Conservation (phyloP, 2,113 vertebrate species). For the Theristicus caerulescens region DNA sequence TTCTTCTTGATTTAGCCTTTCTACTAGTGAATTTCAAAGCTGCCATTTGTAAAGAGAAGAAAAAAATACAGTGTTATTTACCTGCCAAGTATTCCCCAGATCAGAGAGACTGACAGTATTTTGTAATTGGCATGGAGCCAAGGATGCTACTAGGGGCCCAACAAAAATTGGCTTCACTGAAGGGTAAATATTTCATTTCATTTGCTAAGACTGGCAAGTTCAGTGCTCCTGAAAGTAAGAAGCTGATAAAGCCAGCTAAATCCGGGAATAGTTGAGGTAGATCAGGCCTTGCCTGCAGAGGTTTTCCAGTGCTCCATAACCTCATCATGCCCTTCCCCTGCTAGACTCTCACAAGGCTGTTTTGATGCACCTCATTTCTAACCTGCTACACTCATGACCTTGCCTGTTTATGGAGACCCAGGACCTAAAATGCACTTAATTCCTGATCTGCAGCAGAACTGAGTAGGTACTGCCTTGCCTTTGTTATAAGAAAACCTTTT, state of each 20-base stretch:
- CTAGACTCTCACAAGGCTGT: neutral
- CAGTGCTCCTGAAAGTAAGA: neutral
- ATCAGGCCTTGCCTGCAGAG: neutral
- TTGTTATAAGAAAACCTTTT: neutral
- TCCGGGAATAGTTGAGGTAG: neutral
- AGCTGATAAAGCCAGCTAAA: neutral
- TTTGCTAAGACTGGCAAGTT: neutral
- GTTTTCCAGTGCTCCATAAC: neutral
- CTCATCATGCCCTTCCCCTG: neutral
- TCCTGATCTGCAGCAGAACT: neutral
- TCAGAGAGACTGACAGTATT: neutral
- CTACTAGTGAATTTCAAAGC: conserved; percentile 7
- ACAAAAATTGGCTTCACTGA: neutral
- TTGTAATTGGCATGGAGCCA: neutral
- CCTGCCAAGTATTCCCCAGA: neutral
- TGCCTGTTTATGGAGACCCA: neutral
- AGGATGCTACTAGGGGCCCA: neutral
- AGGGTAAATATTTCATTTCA: neutral
- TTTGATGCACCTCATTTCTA: neutral
- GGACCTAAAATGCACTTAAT: neutral
- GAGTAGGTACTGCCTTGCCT: neutral
- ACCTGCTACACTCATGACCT: neutral
- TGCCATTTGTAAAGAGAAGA: neutral
- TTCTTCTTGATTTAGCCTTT: conserved; percentile 1
- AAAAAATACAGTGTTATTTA: neutral